Evolutionary conservation across 2,797 vertebrate genomes (phyloP).

Genomic region (Liparis tanakae): DNA sequence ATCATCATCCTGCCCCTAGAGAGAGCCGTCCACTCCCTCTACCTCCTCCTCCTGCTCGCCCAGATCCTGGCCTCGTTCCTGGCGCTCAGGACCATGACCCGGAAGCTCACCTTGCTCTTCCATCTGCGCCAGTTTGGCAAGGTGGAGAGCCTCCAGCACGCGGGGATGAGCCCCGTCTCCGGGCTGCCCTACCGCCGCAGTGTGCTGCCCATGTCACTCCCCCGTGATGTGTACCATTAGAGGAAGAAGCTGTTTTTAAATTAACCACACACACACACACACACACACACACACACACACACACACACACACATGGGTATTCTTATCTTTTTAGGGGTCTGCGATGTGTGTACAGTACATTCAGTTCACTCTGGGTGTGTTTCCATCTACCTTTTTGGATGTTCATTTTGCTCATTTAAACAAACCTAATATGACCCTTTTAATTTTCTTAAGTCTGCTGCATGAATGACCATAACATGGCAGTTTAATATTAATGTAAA

Average conservation of each 20-base stretch:
- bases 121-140: conserved; percentile 81
- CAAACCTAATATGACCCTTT: too few species aligned
- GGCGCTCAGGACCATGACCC: conserved; percentile 84
- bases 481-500: too few species aligned
- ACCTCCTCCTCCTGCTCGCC: conserved; percentile 80
- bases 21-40: conserved; percentile 80
- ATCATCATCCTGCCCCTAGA: conserved; percentile 86
- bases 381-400: too few species aligned
- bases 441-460: too few species aligned
- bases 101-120: conserved; percentile 85
- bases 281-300: too few species aligned
- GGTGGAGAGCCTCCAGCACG: conserved; percentile 48
- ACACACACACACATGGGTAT: too few species aligned
- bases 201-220: conserved; percentile 71
- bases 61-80: conserved; percentile 83
- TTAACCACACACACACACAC: neutral
- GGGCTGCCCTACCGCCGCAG: conserved; percentile 63
- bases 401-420: too few species aligned
- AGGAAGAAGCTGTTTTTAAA: neutral
- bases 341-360: too few species aligned
- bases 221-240: conserved; percentile 47
- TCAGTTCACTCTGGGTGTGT: too few species aligned
- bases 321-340: too few species aligned
- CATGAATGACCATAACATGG: too few species aligned
- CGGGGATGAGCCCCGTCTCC: conserved; percentile 61